Conservation (phyloP, 30 jellyfish, hydroid and myxozoan genomes). For the Cassiopea xamachana region DNA sequence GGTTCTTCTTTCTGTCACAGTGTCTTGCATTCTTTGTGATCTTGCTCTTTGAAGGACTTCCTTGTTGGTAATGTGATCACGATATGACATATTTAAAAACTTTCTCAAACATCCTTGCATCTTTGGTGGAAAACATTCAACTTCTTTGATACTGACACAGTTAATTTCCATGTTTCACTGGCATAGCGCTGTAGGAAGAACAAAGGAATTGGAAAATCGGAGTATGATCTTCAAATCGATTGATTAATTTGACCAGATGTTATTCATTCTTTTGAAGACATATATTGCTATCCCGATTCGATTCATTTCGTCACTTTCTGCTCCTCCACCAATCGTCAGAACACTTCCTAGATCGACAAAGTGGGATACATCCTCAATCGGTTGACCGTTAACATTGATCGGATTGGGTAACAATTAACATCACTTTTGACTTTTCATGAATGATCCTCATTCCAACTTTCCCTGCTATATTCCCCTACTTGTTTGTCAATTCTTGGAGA, state of each 20-base stretch:
- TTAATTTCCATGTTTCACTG: slow-evolving; percentile 19
- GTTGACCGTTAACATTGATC: not conserved
- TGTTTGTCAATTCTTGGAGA: not conserved
- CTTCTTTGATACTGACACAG: not conserved
- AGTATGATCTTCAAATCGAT: not conserved
- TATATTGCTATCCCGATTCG: slow-evolving; percentile 12
- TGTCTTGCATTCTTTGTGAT: not conserved
- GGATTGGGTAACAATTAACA: not conserved
- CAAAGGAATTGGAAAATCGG: slow-evolving; percentile 2
- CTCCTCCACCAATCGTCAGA: not conserved
- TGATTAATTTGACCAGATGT: not conserved
- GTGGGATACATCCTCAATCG: not conserved
- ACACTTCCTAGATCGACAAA: slow-evolving; percentile 10
- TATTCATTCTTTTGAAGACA: slow-evolving; percentile 17
- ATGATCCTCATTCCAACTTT: not conserved
- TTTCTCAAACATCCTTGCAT: not conserved
- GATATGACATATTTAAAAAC: not conserved
- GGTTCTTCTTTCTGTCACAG: slow-evolving; percentile 12
- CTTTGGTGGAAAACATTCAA: slow-evolving; percentile 10
- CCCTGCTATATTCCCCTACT: not conserved
- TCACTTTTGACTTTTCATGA: not conserved
- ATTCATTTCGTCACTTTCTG: not conserved
- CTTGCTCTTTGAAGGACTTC: slow-evolving; percentile 8
- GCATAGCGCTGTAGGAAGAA: slow-evolving; percentile 18
- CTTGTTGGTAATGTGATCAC: slow-evolving; percentile 6